These are phyloP conservation scores for Phrynocephalus forsythii DNA, from an alignment of 2,797 vertebrate species.

Conservation along the genomic window DNA sequence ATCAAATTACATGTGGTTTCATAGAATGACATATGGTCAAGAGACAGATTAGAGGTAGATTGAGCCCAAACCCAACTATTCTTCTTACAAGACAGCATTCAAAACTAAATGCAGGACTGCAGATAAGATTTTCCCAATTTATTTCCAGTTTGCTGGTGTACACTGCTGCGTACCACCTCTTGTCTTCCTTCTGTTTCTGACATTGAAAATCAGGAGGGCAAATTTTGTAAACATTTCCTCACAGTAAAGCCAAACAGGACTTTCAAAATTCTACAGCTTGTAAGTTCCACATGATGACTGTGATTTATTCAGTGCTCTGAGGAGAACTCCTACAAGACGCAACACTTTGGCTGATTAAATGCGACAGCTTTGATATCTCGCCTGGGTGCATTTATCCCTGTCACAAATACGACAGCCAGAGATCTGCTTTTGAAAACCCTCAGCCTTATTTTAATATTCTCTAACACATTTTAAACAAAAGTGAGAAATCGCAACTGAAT, in stretches of 20 bases:
- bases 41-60: too few relatives aligned
- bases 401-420: background rate
- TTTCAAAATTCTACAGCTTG: background rate
- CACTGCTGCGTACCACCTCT: background rate
- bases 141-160: background rate
- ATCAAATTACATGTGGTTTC: too few relatives aligned
- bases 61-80: too few relatives aligned
- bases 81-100: background rate
- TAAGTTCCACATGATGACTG: background rate
- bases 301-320: background rate
- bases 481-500: background rate
- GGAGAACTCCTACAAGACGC: background rate
- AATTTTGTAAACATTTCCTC: background rate
- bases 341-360: background rate
- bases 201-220: background rate
- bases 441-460: background rate
- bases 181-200: background rate
- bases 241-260: background rate
- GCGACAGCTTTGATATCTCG: background rate
- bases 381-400: background rate
- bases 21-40: too few relatives aligned
- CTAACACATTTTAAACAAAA: background rate
- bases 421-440: background rate
- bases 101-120: background rate
- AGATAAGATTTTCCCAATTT: background rate